Evolutionary conservation across 2,797 vertebrate species (phyloP).

Genomic region (Falco novaeseelandiae): DNA sequence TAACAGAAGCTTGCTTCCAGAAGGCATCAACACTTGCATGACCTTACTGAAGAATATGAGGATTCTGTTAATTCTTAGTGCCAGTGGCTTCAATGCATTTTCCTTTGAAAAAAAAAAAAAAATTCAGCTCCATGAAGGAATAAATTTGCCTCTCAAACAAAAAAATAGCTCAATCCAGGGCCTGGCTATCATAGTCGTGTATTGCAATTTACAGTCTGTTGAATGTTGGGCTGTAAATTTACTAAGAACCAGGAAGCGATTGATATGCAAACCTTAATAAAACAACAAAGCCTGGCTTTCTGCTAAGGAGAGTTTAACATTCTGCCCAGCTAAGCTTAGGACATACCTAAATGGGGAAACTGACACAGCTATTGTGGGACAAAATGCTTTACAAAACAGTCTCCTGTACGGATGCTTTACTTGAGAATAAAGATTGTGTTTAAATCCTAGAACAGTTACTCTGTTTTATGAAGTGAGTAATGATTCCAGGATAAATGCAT

Average conservation of each 20-base stretch:
- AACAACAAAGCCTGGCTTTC: background rate
- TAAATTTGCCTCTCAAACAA: background rate
- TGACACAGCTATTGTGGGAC: background rate
- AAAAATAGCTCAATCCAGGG: background rate
- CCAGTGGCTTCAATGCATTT: background rate
- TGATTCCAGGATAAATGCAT: background rate
- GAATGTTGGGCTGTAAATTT: constrained; percentile 36
- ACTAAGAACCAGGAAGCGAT: background rate
- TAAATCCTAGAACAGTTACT: background rate
- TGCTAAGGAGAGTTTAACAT: background rate
- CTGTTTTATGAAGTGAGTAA: background rate
- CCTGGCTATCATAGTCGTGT: background rate
- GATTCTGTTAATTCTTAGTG: constrained; percentile 1
- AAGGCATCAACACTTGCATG: background rate
- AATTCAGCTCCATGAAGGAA: background rate
- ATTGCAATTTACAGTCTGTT: background rate
- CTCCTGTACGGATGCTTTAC: background rate
- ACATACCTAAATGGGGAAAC: background rate
- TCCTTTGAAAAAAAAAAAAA: background rate
- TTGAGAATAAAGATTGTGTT: background rate
- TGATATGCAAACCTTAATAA: constrained; percentile 23
- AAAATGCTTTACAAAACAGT: background rate
- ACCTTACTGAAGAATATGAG: background rate
- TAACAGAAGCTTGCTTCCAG: constrained; percentile 8
- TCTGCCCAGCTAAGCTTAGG: background rate